Conservation (phyloP, 2,113 vertebrate genomes). For the Tychaedon coryphoeus region DNA sequence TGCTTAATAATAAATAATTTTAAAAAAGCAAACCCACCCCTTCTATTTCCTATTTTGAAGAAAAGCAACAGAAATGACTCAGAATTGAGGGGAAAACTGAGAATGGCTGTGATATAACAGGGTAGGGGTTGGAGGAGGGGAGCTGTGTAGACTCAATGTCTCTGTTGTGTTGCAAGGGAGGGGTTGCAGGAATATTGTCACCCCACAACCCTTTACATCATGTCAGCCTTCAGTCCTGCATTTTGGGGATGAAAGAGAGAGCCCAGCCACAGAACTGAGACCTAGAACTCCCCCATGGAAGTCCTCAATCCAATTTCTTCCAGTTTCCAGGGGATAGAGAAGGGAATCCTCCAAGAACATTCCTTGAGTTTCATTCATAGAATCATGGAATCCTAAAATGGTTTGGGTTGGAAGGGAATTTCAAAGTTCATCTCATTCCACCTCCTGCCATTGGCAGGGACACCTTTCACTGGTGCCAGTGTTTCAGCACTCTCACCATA, state of each 20-base stretch:
- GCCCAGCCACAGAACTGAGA: not conserved
- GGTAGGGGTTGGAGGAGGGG: not conserved
- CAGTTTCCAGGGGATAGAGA: not conserved
- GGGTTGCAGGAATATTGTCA: not conserved
- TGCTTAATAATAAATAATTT: not conserved
- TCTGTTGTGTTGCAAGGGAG: not conserved
- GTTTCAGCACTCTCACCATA: not conserved
- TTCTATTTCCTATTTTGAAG: not conserved
- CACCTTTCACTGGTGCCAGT: not conserved
- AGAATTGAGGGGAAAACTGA: not conserved
- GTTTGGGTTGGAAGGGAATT: not conserved
- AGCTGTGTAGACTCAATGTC: not conserved
- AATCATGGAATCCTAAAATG: not conserved
- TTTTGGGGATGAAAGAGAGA: not conserved
- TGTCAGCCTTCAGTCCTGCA: not conserved
- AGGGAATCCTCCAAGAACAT: not conserved
- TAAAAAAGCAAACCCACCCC: not conserved
- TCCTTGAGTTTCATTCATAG: not conserved
- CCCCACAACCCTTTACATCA: accelerated
- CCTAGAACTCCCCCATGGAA: accelerated
- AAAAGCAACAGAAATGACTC: not conserved
- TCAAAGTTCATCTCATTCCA: not conserved
- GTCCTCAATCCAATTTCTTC: not conserved
- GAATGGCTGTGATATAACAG: not conserved
- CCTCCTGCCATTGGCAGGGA: not conserved